These are phyloP conservation scores for Tenualosa ilisha DNA, from an alignment of 2,797 vertebrate genomes.

Conservation along the genomic window DNA sequence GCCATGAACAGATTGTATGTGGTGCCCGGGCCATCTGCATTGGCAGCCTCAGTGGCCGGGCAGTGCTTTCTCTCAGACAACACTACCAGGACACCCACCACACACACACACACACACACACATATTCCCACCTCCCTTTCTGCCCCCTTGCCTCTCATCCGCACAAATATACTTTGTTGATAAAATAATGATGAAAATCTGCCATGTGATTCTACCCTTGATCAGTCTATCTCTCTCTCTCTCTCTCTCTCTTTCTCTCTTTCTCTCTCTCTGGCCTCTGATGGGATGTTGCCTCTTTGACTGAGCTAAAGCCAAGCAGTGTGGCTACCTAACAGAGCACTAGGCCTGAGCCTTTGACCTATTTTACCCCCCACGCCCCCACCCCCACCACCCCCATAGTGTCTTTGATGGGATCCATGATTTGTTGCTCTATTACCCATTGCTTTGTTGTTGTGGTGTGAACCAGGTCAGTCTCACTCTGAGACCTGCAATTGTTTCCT, in stretches of 20 bases:
- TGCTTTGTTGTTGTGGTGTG: constrained; percentile 20
- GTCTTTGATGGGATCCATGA: constrained; percentile 8
- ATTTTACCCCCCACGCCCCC: background rate
- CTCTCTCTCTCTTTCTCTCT: background rate
- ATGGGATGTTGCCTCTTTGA: background rate
- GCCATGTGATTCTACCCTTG: background rate
- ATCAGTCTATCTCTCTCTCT: background rate
- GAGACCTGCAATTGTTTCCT: background rate
- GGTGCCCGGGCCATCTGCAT: constrained; percentile 28
- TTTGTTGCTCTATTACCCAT: background rate
- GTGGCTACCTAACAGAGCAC: background rate
- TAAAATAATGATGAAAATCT: background rate
- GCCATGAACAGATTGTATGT: constrained; percentile 35
- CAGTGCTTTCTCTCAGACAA: background rate
- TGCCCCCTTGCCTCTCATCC: background rate
- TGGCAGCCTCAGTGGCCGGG: background rate
- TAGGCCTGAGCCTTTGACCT: constrained; percentile 4
- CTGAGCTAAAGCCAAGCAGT: background rate
- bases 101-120: constrained; percentile 25
- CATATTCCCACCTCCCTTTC: background rate
- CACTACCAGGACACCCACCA: background rate
- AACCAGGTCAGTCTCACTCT: constrained; percentile 30
- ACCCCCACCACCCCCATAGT: background rate
- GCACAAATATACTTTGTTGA: background rate
- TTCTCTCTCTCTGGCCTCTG: background rate